phyloP scores from a whole-genome alignment of 2,888 invertebrate genomes.

The Drosophila aldrichi region DNA sequence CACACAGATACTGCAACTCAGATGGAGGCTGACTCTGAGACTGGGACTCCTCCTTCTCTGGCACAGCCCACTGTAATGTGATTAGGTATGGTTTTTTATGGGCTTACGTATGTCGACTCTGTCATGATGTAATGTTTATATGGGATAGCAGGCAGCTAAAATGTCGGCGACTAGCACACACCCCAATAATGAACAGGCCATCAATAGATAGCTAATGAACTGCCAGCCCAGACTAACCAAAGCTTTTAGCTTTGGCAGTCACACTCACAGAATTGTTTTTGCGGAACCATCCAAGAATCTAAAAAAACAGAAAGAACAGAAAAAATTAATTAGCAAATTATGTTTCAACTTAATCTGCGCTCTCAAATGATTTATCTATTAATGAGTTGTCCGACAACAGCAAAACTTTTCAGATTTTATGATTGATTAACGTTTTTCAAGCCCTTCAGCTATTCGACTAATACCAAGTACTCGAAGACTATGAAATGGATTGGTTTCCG shows the following conservation, averaged over 20 bases:
- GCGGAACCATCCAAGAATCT: conserved; percentile 3
- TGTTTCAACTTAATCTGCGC: conserved; percentile 13
- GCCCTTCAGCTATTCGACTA: background rate
- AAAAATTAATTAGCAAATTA: conserved; percentile 19
- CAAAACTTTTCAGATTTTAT: background rate
- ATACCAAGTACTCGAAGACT: background rate
- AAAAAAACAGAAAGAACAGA: background rate
- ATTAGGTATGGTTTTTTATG: conserved; percentile 56
- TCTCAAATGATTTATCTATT: conserved; percentile 5
- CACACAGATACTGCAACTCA: background rate
- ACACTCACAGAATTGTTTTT: background rate
- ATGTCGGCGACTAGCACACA: conserved; percentile 29
- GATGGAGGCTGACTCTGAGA: background rate
- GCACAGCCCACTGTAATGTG: conserved; percentile 45
- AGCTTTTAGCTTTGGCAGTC: conserved; percentile 10
- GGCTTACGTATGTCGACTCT: conserved; percentile 40
- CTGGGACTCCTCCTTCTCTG: conserved; percentile 23
- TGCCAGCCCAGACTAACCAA: conserved; percentile 3
- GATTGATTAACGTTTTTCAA: conserved; percentile 10
- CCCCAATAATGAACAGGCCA: conserved; percentile 42
- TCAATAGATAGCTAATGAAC: conserved; percentile 52
- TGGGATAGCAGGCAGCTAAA: conserved; percentile 42
- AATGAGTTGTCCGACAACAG: conserved; percentile 1
- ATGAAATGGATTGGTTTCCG: background rate
- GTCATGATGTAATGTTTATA: conserved; percentile 53